Conservation (phyloP, 2,113 vertebrate species). For the Melanerpes aurifrons region DNA sequence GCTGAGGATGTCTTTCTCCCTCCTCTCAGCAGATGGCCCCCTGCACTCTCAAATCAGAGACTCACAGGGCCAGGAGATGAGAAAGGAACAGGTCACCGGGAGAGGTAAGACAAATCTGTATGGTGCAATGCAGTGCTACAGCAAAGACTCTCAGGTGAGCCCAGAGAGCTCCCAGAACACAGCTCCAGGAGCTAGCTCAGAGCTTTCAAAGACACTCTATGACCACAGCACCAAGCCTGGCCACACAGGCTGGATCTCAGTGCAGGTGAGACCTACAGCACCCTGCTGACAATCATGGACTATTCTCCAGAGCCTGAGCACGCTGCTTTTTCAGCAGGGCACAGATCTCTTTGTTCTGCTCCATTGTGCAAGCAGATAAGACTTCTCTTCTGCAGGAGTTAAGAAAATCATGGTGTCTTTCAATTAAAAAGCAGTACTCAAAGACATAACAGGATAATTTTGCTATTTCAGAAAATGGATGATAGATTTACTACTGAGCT, state of each 20-base stretch:
- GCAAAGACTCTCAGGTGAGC: not conserved
- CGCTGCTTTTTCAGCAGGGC: not conserved
- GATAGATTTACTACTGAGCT: not conserved
- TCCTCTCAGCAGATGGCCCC: slow-evolving; percentile 54
- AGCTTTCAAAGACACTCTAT: not conserved
- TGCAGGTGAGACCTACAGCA: not conserved
- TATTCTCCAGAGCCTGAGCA: not conserved
- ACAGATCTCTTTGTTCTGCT: not conserved
- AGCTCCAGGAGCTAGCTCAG: not conserved
- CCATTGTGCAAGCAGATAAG: not conserved
- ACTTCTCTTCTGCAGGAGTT: not conserved
- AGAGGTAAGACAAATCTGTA: not conserved
- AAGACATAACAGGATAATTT: not conserved
- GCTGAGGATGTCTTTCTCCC: slow-evolving; percentile 35
- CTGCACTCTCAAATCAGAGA: not conserved
- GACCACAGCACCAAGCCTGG: not conserved
- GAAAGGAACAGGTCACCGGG: not conserved
- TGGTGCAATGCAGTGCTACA: slow-evolving; percentile 32
- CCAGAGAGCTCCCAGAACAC: not conserved
- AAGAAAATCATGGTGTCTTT: not conserved
- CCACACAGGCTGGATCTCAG: not conserved
- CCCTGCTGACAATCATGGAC: not conserved
- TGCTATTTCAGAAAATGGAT: not conserved
- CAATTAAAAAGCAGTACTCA: not conserved
- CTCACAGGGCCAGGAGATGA: not conserved